A percentile compares a stretch with the other conserved stretches of the same genome.
These are phyloP conservation scores for Cosmia trapezina DNA, from an alignment of 2,888 invertebrate genomes.

Conservation along the genomic window DNA sequence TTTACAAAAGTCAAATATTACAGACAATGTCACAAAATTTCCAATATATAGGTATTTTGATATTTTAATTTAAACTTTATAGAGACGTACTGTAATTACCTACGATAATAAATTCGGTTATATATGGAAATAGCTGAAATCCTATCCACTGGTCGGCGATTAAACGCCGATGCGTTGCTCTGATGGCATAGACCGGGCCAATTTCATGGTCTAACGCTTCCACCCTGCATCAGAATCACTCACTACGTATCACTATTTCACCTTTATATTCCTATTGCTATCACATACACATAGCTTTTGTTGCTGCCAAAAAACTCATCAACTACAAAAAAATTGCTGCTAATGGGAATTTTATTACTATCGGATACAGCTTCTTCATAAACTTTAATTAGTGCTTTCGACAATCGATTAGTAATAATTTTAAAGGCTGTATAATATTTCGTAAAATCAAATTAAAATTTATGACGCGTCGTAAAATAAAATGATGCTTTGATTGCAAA, in stretches of 20 bases:
- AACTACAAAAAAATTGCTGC: slow-evolving; percentile 3
- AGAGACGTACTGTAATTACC: slow-evolving; percentile 28
- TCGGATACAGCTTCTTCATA: slow-evolving; percentile 37
- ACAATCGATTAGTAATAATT: slow-evolving; percentile 27
- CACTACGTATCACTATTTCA: slow-evolving; percentile 73
- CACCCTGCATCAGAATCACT: slow-evolving; percentile 77
- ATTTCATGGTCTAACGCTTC: slow-evolving; percentile 89
- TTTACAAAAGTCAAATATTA: background rate
- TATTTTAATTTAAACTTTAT: slow-evolving; percentile 47
- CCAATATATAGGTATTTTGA: slow-evolving; percentile 4
- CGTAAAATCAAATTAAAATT: slow-evolving; percentile 45
- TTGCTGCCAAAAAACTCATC: background rate
- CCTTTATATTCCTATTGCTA: slow-evolving; percentile 64
- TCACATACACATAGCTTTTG: slow-evolving; percentile 10
- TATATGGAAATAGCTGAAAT: slow-evolving; percentile 79
- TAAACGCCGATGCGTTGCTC: slow-evolving; percentile 82
- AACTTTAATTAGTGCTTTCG: slow-evolving; percentile 38
- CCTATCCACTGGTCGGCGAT: slow-evolving; percentile 77
- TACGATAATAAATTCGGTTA: slow-evolving; percentile 65
- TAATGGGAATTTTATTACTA: slow-evolving; percentile 17
- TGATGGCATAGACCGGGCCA: slow-evolving; percentile 82
- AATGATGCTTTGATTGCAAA: slow-evolving; percentile 43
- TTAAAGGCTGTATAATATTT: slow-evolving; percentile 32
- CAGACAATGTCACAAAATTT: background rate
- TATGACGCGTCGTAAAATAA: slow-evolving; percentile 51